Evolutionary conservation across 2,797 vertebrate species (phyloP).

Genomic region (Lycodopsis pacificus): DNA sequence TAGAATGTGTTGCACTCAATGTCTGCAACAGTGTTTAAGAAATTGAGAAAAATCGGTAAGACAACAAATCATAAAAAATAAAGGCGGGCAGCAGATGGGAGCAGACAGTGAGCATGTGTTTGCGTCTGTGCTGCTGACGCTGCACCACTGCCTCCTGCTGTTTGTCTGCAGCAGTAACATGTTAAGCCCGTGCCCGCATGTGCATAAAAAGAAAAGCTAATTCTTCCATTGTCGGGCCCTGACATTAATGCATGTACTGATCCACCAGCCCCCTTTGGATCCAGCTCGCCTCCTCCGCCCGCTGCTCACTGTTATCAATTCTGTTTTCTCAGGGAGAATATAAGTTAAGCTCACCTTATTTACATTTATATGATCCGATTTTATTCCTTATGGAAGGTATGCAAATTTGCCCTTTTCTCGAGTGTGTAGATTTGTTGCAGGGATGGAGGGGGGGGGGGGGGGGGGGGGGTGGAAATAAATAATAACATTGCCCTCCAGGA

Average conservation of each 20-base stretch:
- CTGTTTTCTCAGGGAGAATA: slow-evolving; percentile 80
- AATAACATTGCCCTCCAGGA: slow-evolving; percentile 80
- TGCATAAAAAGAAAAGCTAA: slow-evolving; percentile 20
- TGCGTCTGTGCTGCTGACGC: slow-evolving; percentile 32
- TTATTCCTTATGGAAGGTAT: slow-evolving; percentile 82
- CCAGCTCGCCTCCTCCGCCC: slow-evolving; percentile 36
- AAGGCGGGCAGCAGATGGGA: background rate
- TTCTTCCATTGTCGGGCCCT: slow-evolving; percentile 37
- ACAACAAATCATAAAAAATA: background rate
- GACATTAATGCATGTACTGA: slow-evolving; percentile 69
- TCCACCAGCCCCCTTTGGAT: slow-evolving; percentile 58
- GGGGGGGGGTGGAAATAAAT: slow-evolving; percentile 34
- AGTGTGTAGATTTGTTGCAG: slow-evolving; percentile 73
- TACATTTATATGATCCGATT: slow-evolving; percentile 89
- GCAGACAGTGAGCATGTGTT: background rate
- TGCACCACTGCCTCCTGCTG: slow-evolving; percentile 77
- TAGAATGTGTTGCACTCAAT: background rate
- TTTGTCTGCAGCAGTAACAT: slow-evolving; percentile 43
- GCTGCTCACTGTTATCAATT: slow-evolving; percentile 74
- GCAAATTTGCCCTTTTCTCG: slow-evolving; percentile 85
- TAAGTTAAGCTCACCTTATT: slow-evolving; percentile 86
- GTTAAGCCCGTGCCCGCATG: slow-evolving; percentile 5
- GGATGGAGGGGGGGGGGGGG: slow-evolving; percentile 20
- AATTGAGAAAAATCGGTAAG: background rate
- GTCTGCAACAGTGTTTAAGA: background rate